phyloP scores from a whole-genome alignment of 2,113 vertebrate genomes.

The Lycaon pictus region DNA sequence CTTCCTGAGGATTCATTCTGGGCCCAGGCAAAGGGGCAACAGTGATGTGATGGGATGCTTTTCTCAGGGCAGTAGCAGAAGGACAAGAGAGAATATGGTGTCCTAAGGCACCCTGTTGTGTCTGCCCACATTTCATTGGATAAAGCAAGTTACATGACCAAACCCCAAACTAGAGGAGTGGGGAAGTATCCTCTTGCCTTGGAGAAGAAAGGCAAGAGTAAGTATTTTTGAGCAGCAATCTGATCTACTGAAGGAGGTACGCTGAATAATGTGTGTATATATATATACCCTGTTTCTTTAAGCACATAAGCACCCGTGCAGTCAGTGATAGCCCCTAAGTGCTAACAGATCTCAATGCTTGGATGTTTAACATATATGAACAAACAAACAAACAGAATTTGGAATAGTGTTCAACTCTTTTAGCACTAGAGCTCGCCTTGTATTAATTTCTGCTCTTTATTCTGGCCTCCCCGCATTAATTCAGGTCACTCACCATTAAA shows the following conservation, averaged over 20 bases:
- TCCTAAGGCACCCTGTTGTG: not conserved
- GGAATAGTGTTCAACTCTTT: not conserved
- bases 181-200: not conserved
- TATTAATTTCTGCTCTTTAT: not conserved
- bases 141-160: not conserved
- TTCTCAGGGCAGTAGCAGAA: not conserved
- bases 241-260: not conserved
- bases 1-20: not conserved
- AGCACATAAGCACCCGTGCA: too few species aligned
- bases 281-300: not conserved
- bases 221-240: not conserved
- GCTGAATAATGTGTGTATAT: not conserved
- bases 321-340: not conserved
- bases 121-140: not conserved
- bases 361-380: not conserved
- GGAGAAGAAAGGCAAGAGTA: not conserved
- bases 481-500: conserved; percentile 62
- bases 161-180: not conserved
- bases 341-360: not conserved
- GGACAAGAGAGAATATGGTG: not conserved
- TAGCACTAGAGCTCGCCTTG: not conserved
- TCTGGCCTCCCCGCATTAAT: conserved; percentile 63
- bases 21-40: not conserved
- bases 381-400: not conserved
- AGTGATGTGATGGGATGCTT: not conserved